phyloP scores from a whole-genome alignment of 2,888 invertebrate genomes.

The Luperina testacea region DNA sequence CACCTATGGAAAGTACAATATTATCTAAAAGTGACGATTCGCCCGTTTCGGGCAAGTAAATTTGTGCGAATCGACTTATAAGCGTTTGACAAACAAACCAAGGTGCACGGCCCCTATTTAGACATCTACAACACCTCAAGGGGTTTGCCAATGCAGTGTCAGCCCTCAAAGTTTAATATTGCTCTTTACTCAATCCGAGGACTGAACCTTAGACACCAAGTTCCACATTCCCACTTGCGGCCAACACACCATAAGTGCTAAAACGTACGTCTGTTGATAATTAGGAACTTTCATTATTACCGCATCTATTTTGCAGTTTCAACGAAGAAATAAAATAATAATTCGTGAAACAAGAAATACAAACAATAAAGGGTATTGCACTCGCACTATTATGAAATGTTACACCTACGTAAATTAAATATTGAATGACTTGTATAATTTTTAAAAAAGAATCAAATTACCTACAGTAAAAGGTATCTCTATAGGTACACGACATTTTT shows the following conservation, averaged over 20 bases:
- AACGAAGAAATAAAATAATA: not conserved
- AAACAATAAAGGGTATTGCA: not conserved
- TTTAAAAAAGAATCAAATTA: conserved; percentile 13
- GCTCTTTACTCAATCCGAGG: conserved; percentile 3
- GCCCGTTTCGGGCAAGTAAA: no score
- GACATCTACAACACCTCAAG: not conserved
- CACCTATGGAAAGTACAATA: no score
- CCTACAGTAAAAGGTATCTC: not conserved
- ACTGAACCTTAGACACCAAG: conserved; percentile 25
- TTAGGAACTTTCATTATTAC: not conserved
- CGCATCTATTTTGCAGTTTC: not conserved
- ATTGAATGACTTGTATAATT: conserved; percentile 11
- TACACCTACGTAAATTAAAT: not conserved
- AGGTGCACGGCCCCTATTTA: not conserved
- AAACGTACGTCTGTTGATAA: not conserved
- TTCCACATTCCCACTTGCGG: conserved; percentile 3
- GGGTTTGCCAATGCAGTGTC: not conserved
- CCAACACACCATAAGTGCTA: not conserved
- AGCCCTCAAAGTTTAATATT: conserved; percentile 2
- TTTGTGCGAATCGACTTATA: not conserved
- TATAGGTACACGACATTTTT: conserved; percentile 17
- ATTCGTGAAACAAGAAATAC: not conserved
- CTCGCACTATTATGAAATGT: not conserved
- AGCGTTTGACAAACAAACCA: not conserved
- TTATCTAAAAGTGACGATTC: no score